Evolutionary conservation across 2,888 invertebrate species (phyloP).

Genomic region (Melipona bicolor): DNA sequence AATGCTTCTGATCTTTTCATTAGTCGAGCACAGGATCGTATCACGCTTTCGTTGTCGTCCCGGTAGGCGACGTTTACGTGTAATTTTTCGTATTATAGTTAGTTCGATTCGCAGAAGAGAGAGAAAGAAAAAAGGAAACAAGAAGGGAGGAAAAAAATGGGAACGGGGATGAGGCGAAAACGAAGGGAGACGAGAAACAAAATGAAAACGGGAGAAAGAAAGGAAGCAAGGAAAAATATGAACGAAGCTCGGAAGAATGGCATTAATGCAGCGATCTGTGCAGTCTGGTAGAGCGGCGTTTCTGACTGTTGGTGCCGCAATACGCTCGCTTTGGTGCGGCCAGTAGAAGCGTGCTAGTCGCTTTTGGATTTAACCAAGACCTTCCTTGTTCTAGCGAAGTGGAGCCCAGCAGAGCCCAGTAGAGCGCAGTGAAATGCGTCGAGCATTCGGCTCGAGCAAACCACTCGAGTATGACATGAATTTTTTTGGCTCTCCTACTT

Average conservation of each 20-base stretch:
- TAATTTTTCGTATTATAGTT: constrained; percentile 40
- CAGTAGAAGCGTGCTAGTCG: constrained; percentile 63
- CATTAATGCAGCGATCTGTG: constrained; percentile 56
- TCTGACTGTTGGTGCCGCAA: constrained; percentile 56
- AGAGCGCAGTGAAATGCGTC: constrained; percentile 69
- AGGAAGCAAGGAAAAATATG: constrained; percentile 29
- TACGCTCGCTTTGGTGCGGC: constrained; percentile 62
- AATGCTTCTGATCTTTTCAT: constrained; percentile 40
- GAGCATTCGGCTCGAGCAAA: constrained; percentile 67
- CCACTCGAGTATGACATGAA: constrained; percentile 73
- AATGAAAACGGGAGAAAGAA: constrained; percentile 19
- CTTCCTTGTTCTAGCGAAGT: constrained; percentile 71
- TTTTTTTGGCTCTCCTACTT: constrained; percentile 52
- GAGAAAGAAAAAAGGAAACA: not conserved
- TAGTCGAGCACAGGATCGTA: constrained; percentile 11
- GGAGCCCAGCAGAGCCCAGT: constrained; percentile 67
- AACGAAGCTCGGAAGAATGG: constrained; percentile 54
- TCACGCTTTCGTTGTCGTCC: constrained; percentile 21
- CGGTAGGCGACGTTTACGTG: constrained; percentile 22
- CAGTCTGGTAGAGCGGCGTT: constrained; percentile 56
- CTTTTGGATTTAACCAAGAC: constrained; percentile 70
- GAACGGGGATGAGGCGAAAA: not conserved
- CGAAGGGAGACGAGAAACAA: not conserved
- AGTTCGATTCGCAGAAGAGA: constrained; percentile 35
- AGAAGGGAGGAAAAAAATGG: not conserved